Evolutionary conservation across 2,888 invertebrate species (phyloP).

Genomic region (Drosophila greeni): DNA sequence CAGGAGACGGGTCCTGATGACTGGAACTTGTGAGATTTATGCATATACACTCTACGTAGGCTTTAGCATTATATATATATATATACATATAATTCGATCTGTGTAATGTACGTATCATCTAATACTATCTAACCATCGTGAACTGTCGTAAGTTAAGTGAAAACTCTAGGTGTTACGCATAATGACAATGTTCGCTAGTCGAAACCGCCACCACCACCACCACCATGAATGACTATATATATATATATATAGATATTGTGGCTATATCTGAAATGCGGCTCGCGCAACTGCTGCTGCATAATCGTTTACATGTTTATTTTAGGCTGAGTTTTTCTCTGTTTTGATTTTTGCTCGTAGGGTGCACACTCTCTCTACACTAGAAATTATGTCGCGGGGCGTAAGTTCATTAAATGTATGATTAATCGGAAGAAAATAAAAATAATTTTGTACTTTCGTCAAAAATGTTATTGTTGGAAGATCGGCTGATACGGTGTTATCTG

Average conservation of each 20-base stretch:
- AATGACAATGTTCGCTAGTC: conserved; percentile 49
- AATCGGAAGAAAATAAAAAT: conserved; percentile 32
- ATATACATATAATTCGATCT: conserved; percentile 23
- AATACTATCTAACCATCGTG: conserved; percentile 31
- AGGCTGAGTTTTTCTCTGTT: conserved; percentile 33
- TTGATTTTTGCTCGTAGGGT: conserved; percentile 32
- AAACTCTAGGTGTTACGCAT: conserved; percentile 34
- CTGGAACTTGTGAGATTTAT: conserved; percentile 74
- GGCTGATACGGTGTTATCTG: conserved; percentile 2
- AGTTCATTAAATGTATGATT: conserved; percentile 30
- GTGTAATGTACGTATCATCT: conserved; percentile 32
- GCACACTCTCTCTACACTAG: conserved; percentile 26
- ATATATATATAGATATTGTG: conserved; percentile 18
- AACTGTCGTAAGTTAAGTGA: conserved; percentile 38
- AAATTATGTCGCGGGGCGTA: conserved; percentile 28
- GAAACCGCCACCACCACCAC: conserved; percentile 27
- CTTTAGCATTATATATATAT: conserved; percentile 38
- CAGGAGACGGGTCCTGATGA: conserved; percentile 69
- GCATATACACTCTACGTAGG: conserved; percentile 41
- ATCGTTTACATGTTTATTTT: conserved; percentile 37
- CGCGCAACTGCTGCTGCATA: conserved; percentile 33
- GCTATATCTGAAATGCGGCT: conserved; percentile 31
- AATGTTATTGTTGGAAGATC: conserved; percentile 2
- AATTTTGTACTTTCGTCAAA: conserved; percentile 44
- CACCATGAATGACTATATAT: conserved; percentile 10